Evolutionary conservation across 2,113 vertebrate genomes (phyloP).

Genomic region (Odocoileus hemionus): DNA sequence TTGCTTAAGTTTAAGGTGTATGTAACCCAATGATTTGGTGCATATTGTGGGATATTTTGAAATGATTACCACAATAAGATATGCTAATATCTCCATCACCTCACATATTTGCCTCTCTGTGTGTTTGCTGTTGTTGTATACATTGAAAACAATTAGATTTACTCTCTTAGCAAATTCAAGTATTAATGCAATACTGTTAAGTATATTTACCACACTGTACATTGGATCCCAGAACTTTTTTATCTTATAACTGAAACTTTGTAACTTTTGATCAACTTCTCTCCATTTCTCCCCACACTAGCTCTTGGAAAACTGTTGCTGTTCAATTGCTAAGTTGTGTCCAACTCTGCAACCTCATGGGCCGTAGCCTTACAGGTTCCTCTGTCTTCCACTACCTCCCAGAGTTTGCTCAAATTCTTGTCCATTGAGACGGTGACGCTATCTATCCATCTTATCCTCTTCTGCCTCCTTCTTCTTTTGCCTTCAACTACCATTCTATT

Average conservation of each 20-base stretch:
- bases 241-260: neutral
- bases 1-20: neutral
- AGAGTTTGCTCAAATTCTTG: neutral
- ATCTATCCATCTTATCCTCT: neutral
- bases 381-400: neutral
- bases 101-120: neutral
- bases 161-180: neutral
- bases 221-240: neutral
- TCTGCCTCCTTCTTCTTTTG: neutral
- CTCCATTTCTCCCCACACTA: neutral
- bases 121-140: neutral
- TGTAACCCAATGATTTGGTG: neutral
- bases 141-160: neutral
- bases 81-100: neutral
- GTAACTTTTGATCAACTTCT: neutral
- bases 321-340: neutral
- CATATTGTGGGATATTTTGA: neutral
- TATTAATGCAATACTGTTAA: neutral
- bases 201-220: neutral
- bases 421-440: neutral
- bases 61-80: neutral
- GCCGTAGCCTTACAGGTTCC: neutral
- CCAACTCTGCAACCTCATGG: neutral
- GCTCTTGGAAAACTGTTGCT: neutral
- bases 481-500: neutral